Base-by-base conservation (phyloP, 2,888 invertebrate species). In the Macrosiphum euphorbiae region DNA sequence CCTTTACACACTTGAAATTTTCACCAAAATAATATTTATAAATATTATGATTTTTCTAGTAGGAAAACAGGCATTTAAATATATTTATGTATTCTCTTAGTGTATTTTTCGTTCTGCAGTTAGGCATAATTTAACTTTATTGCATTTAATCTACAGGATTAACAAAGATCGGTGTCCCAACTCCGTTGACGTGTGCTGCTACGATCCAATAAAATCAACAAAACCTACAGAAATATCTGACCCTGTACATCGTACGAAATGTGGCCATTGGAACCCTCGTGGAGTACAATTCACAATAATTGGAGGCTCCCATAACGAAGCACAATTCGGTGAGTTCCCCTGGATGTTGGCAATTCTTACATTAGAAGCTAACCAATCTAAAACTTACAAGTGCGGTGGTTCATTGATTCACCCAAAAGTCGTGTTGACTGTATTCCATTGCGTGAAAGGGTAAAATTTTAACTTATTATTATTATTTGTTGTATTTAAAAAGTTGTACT, bases 341-440 rank as follows among this genome's bases (percentile, higher is more conserved):
- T 98, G 98, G 98, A 97, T 98, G 97, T 97, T 97, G 0, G 98
- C 98, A 0, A 96, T 98, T 55, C 96, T 98, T 95, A 96, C 96
- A 92, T 96, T 97, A 94, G 97, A 97, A 94, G 95, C 95, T 96
- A 0, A 96, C 96, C 95, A 96, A 96, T 95, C 67, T 3, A 95
- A 78, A 78, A 96, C 85, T 97, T 98, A 98, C 96, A 96, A 97
- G 35, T 98, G 98, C 87, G 98, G 98, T 0, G 98, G 98, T 0
- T 97, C 98, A 0, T 96, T 98, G 16, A 98, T 98, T 95, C 97
- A 98, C 95, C 97, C 97, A 0, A 96, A 96, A 92, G 98, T 97
- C 0, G 97, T 98, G 0, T 95, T 98, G 8, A 98, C 98, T 0
- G 98, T 98, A 0, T 98, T 98, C 0, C 98, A 98, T 96, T 98